These are phyloP conservation scores for Oryzias celebensis DNA, from an alignment of 2,113 vertebrate species.

Conservation along the genomic window DNA sequence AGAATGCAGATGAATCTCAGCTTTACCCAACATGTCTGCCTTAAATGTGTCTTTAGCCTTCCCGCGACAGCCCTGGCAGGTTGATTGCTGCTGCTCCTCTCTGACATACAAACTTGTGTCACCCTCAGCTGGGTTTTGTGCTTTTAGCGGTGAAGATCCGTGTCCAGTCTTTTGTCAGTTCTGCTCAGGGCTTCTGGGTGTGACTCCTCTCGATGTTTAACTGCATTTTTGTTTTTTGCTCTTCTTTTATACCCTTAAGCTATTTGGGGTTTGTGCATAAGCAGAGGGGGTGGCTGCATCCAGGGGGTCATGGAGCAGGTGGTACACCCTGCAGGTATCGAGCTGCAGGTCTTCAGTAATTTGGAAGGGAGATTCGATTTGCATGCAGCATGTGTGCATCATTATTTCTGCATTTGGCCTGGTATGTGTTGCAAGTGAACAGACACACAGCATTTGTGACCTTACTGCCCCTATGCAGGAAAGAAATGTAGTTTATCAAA, in stretches of 20 bases:
- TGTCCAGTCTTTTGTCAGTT: constrained; percentile 27
- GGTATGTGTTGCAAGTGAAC: background rate
- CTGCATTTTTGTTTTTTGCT: constrained; percentile 28
- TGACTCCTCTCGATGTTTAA: constrained; percentile 48
- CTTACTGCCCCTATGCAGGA: background rate
- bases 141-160: constrained; percentile 3
- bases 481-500: constrained; percentile 6
- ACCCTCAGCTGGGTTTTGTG: constrained; percentile 36
- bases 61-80: constrained; percentile 10
- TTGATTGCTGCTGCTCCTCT: constrained; percentile 53
- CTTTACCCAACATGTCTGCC: background rate
- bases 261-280: constrained; percentile 15
- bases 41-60: constrained; percentile 16
- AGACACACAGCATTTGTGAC: constrained; percentile 2
- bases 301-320: constrained; percentile 45
- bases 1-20: background rate
- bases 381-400: background rate
- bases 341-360: constrained; percentile 23
- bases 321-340: constrained; percentile 36
- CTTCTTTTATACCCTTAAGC: constrained; percentile 37
- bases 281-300: constrained; percentile 31
- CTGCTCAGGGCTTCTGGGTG: constrained; percentile 44
- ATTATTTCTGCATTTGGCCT: background rate
- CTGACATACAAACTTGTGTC: constrained; percentile 31
- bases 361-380: constrained; percentile 16